Evolutionary conservation across 1,140 invertebrate genomes (phyloP), one percentile per base, ranked within the genome.

Genomic region (Macrocentrus cingulum): DNA sequence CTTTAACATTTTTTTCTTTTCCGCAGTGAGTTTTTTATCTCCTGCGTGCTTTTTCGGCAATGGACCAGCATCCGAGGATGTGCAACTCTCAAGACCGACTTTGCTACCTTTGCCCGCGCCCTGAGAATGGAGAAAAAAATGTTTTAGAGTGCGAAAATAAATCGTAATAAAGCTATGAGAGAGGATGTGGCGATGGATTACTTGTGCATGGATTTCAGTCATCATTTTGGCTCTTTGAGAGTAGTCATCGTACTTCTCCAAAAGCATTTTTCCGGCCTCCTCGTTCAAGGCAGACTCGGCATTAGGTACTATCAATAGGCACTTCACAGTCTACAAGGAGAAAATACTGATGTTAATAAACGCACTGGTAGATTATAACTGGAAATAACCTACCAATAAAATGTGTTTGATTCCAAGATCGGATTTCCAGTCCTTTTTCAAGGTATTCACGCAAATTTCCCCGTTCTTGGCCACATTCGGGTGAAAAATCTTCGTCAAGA

Each of bases 401-500:
- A 97, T 92, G 79, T 98, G 95, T 85, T 94, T 94, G 54, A 98
- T 91, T 76, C 95, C 95, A 68, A 97, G 85, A 83, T 97, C 92
- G 59, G 94, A 87, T 77, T 95, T 95, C 95, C 95, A 98, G 82
- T 98, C 93, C 81, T 93, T 96, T 80, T 97, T 96, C 50, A 98
- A 82, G 51, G 95, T 97, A 80, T 98, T 97, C 0, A 98, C 96
- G 82, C 95, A 98, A 74, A 98, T 97, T 81, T 97, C 95, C 34
- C 95, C 95, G 82, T 91, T 93, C 66, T 85, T 85, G 8, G 95
- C 90, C 65, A 98, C 95, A 84, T 98, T 98, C 23, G 95, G 95
- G 81, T 98, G 95, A 82, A 98, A 98, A 68, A 98, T 96, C 84
- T 94, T 95, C 49, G 95, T 98, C 23, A 96, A 80, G 76, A 98